Base-by-base conservation (phyloP, 2,113 vertebrate genomes). In the Polypterus bichir region DNA sequence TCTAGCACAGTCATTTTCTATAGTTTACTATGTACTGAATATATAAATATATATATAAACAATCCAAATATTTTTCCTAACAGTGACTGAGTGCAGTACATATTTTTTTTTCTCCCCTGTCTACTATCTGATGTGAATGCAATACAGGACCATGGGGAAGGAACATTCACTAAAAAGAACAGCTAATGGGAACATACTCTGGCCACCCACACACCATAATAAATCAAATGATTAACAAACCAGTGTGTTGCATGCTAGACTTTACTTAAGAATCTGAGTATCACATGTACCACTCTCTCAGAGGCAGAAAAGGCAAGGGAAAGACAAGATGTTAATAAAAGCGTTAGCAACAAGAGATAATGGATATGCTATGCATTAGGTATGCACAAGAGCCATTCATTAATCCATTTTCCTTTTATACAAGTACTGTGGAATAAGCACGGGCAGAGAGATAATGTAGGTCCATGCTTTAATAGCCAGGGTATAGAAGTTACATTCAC, bases 251-350 rank as follows among this genome's bases (percentile, higher is more conserved):
- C 57, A 57, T 62, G 60, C 59, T 55, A 67, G 59, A 60, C 44
- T 27, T 27, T 59, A 57, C 46, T 64, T 59, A 62, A 59, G 64
- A 64, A 64, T 52, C 61, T 47, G 59, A 55, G 62, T 62, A 46
- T 56, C n/a, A 57, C 61, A 48, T 66, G 52, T 57, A 61, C 55
- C 61, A 49, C 51, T 8, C 54, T 71, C 46, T 58, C 46, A 9
- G 4, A 10, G 48, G 56, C 58, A 46, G 65, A 66, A 49, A 64
- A 49, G 57, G 7, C 55, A 51, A 48, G 49, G 74, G 71, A 76
- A 75, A 76, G 75, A 77, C 63, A 65, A 74, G 69, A 74, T 65
- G 67, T 71, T 75, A 76, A 77, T 75, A 73, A 76, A 77, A 75
- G 74, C 70, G 70, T 72, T 72, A 72, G 69, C 74, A 65, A 59